Base-by-base conservation (phyloP, 2,888 invertebrate genomes). In the Apodemia mormo region DNA sequence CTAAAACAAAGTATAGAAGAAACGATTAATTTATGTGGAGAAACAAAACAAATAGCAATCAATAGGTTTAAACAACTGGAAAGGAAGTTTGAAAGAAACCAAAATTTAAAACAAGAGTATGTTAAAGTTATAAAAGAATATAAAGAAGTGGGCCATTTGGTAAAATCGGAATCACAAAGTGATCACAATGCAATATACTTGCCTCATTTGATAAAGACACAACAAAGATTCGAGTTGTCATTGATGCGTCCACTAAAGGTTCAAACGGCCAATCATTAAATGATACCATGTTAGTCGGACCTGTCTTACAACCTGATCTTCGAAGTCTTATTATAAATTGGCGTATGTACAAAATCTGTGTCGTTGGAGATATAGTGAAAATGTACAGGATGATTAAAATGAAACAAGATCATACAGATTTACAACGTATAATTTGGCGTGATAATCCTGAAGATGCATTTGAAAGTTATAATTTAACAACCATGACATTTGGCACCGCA, bases 351-450 rank as follows among this genome's bases (percentile, higher is more conserved):
- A 71, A 65, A 29, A 61, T 80, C 4, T 76, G 72, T 37, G 72
- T 80, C 9, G 75, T 77, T 0, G 73, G 76, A 65, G 80, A 78
- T 65, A 73, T 80, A 10, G 67, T 72, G 37, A 77, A 79, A 68
- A 82, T 82, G 80, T 82, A 79, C 64, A 56, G 80, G 3, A 73
- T 76, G 71, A 73, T 81, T 29, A 54, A 70, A 5, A 72, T 80
- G 1, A 9, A 49, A 2, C 68, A 73, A n/a, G 71, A n/a, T n/a
- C n/a, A n/a, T n/a, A n/a, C n/a, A n/a, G n/a, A n/a, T n/a, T n/a
- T n/a, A n/a, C n/a, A n/a, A 70, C 65, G 77, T 33, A 72, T 76
- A 2, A 14, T 77, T 5, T 77, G 76, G 74, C 65, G 75, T 65
- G 12, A 65, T 52, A 37, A 65, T 37, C 29, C 49, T 12, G 6